A percentile compares a stretch with the other conserved stretches of the same genome.
phyloP scores from a whole-genome alignment of 2,797 vertebrate genomes.

The Pteropus rufus region DNA sequence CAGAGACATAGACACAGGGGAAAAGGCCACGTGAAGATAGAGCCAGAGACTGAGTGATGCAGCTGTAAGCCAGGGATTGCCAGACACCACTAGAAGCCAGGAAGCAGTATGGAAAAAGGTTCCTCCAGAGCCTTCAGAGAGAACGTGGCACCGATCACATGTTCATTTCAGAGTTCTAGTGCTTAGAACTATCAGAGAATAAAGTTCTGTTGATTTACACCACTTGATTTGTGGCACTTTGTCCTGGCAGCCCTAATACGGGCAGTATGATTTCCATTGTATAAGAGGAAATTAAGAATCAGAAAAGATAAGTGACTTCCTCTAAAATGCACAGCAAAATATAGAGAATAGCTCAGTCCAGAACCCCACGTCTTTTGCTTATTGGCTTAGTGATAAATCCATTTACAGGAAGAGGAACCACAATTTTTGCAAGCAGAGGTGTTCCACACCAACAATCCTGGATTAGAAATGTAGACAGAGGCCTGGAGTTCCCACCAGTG shows the following conservation, averaged over 20 bases:
- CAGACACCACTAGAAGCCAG: not conserved
- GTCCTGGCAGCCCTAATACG: not conserved
- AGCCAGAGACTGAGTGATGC: fast-evolving
- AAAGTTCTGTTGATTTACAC: not conserved
- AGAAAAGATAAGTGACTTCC: not conserved
- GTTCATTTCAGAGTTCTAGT: not conserved
- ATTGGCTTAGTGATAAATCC: not conserved
- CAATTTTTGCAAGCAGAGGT: not conserved
- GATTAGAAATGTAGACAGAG: not conserved
- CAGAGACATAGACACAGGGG: fast-evolving
- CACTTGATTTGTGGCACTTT: not conserved
- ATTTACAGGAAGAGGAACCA: not conserved
- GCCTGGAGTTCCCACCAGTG: not conserved
- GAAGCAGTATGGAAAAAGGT: not conserved
- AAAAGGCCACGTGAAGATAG: not conserved
- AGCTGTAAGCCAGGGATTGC: not conserved
- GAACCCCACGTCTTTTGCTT: not conserved
- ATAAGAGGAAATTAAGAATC: not conserved
- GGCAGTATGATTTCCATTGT: not conserved
- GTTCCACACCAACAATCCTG: not conserved
- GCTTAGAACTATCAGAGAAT: not conserved
- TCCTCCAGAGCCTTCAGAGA: not conserved
- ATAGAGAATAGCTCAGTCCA: not conserved
- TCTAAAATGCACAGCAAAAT: not conserved
- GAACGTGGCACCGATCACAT: not conserved